Evolutionary conservation across 2,888 invertebrate species (phyloP).

Genomic region (Melieria crassipennis): DNA sequence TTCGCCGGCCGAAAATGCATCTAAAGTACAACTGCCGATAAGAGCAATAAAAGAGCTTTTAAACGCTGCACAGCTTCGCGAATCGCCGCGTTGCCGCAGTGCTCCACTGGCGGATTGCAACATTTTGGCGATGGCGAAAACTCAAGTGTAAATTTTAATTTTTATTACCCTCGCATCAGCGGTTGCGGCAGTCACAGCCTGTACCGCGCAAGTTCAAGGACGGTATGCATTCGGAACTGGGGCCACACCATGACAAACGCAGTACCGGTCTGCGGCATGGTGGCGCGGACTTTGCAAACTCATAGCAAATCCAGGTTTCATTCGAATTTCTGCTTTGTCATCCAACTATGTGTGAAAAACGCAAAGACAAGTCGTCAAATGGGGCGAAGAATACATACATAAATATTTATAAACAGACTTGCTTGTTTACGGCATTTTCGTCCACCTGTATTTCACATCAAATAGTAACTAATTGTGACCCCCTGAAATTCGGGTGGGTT

Average conservation of each 20-base stretch:
- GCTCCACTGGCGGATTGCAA: not conserved
- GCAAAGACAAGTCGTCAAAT: no score
- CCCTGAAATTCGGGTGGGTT: no score
- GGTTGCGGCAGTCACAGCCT: not conserved
- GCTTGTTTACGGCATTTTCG: no score
- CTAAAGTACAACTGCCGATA: not conserved
- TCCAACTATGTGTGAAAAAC: no score
- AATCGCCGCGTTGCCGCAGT: not conserved
- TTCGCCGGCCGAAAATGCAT: not conserved
- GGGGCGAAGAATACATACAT: no score
- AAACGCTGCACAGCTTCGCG: not conserved
- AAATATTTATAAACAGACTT: no score
- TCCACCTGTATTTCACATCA: no score
- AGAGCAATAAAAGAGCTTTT: conserved; percentile 5
- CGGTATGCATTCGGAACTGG: not conserved
- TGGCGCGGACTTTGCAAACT: no score
- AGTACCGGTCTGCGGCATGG: not conserved
- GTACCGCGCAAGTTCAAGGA: conserved; percentile 5
- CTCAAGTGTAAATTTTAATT: conserved; percentile 4
- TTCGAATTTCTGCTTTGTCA: no score
- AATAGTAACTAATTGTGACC: no score
- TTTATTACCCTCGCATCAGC: not conserved
- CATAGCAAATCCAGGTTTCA: no score
- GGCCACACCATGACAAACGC: not conserved
- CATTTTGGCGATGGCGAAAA: not conserved